These are phyloP conservation scores for Torymus aiolomorphi DNA, from an alignment of 2,888 invertebrate genomes.

Conservation along the genomic window DNA sequence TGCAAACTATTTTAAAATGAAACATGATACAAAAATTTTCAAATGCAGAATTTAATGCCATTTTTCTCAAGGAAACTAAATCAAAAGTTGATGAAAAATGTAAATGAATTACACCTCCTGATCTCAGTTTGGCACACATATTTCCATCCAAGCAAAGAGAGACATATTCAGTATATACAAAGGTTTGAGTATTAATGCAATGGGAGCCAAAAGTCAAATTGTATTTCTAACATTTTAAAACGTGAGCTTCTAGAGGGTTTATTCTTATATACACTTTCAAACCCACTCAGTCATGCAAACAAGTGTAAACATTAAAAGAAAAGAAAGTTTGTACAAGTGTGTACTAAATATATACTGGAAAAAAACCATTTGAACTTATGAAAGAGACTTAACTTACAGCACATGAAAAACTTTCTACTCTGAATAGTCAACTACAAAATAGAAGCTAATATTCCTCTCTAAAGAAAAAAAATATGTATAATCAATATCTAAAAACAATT, in stretches of 20 bases:
- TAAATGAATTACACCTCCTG: conserved; percentile 35
- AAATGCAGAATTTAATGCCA: conserved; percentile 23
- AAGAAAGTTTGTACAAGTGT: conserved; percentile 32
- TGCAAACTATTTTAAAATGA: conserved; percentile 10
- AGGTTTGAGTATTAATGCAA: conserved; percentile 21
- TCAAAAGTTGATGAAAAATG: conserved; percentile 24
- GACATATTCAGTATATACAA: conserved; percentile 48
- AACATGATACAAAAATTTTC: background rate
- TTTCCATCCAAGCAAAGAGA: conserved; percentile 47
- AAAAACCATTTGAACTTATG: conserved; percentile 16
- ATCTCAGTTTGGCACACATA: conserved; percentile 39
- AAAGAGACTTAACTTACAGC: background rate
- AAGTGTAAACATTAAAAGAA: background rate
- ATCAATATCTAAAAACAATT: conserved; percentile 1
- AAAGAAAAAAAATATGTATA: conserved; percentile 4
- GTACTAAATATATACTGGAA: conserved; percentile 25
- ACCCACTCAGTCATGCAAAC: background rate
- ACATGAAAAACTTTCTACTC: background rate
- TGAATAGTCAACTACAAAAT: background rate
- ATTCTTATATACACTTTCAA: conserved; percentile 15
- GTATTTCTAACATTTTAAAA: conserved; percentile 43
- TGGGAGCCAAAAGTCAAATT: conserved; percentile 31
- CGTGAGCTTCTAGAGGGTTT: background rate
- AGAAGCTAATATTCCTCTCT: background rate
- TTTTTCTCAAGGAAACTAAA: conserved; percentile 24